phyloP scores from a whole-genome alignment of 1,140 invertebrate species.

The Hypothenemus hampei region DNA sequence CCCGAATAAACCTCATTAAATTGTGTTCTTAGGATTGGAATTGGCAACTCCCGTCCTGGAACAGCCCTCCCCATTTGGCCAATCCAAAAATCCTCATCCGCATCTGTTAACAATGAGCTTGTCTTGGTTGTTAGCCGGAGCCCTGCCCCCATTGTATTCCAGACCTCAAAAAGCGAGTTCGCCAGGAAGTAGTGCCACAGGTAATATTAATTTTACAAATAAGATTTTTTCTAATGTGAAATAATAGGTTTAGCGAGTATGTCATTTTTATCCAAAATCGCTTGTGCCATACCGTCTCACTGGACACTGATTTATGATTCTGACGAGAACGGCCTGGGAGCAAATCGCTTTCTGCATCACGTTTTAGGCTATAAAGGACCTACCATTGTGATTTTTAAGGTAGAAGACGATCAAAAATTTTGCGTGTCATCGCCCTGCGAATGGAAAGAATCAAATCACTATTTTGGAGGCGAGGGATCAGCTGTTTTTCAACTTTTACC shows the following conservation, averaged over 20 bases:
- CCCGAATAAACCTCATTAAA: too few relatives aligned
- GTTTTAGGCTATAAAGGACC: conserved; percentile 80
- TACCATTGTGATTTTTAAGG: conserved; percentile 68
- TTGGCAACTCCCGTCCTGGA: conserved; percentile 72
- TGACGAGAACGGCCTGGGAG: conserved; percentile 74
- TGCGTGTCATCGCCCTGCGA: conserved; percentile 74
- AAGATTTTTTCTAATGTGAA: background rate
- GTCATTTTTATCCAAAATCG: conserved; percentile 58
- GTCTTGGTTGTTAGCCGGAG: conserved; percentile 73
- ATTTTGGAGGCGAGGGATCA: conserved; percentile 75
- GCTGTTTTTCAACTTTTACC: conserved; percentile 75
- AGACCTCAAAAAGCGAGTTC: conserved; percentile 50
- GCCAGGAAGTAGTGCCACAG: conserved; percentile 40
- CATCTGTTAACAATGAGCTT: conserved; percentile 63
- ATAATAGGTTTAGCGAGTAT: conserved; percentile 47
- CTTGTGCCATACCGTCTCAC: conserved; percentile 64
- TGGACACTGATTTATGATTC: conserved; percentile 83
- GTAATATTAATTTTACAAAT: conserved; percentile 14
- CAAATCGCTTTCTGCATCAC: conserved; percentile 84
- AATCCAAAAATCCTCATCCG: conserved; percentile 38
- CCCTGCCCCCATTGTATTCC: conserved; percentile 65
- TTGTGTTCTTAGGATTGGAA: conserved; percentile 54
- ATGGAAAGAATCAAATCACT: conserved; percentile 80
- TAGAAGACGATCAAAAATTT: conserved; percentile 63
- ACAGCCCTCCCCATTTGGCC: conserved; percentile 48